These are phyloP conservation scores for Digitonthophagus gazella DNA, from an alignment of 2,888 invertebrate genomes.

Conservation along the genomic window DNA sequence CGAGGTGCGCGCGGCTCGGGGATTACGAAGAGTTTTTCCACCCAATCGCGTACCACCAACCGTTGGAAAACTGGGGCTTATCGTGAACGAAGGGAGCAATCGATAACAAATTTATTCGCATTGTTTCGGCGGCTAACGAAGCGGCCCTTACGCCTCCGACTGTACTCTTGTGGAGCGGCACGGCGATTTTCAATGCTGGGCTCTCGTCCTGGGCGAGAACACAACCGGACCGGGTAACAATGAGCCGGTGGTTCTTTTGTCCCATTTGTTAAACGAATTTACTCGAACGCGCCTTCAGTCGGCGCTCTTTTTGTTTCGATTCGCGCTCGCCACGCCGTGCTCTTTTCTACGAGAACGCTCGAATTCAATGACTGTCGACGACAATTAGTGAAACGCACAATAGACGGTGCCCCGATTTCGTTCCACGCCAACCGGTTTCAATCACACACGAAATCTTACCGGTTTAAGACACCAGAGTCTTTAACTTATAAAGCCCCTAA, in stretches of 20 bases:
- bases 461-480: constrained; percentile 1
- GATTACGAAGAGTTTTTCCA: background rate
- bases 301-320: constrained; percentile 4
- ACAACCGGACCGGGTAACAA: constrained; percentile 15
- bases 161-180: background rate
- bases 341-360: background rate
- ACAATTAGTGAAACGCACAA: constrained; percentile 10
- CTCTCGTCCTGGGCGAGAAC: background rate
- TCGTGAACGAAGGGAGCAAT: constrained; percentile 1
- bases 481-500: no score
- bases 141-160: constrained; percentile 8
- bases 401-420: background rate
- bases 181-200: constrained; percentile 9
- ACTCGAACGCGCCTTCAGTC: constrained; percentile 8
- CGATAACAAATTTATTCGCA: constrained; percentile 17
- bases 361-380: constrained; percentile 7
- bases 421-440: constrained; percentile 2
- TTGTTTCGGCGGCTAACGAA: constrained; percentile 15
- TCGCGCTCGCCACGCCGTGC: background rate
- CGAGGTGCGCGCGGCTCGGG: background rate
- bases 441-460: background rate
- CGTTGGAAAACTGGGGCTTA: background rate
- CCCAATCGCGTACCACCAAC: background rate
- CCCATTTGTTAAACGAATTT: constrained; percentile 18
- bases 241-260: constrained; percentile 15